Percentiles rank a stretch among this genome's conserved stretches.
Evolutionary conservation across 2,113 vertebrate species (phyloP).

Genomic region (Poicephalus meyeri): DNA sequence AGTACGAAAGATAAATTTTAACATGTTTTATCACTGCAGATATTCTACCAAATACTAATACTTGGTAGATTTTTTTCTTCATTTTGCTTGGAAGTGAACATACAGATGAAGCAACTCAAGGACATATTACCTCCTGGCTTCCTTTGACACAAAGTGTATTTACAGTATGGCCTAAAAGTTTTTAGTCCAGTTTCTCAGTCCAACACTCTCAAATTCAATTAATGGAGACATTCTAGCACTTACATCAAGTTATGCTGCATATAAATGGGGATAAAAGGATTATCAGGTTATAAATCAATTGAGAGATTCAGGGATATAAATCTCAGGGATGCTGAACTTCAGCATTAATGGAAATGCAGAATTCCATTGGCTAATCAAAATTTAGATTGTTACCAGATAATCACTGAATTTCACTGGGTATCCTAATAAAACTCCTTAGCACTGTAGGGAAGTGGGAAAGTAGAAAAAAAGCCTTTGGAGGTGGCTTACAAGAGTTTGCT

Average conservation of each 20-base stretch:
- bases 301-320: slow-evolving; percentile 80
- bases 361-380: slow-evolving; percentile 81
- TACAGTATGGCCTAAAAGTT: slow-evolving; percentile 71
- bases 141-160: slow-evolving; percentile 64
- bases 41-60: background rate
- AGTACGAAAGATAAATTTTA: background rate
- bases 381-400: slow-evolving; percentile 70
- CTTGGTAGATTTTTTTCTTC: background rate
- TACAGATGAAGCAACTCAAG: slow-evolving; percentile 41
- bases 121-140: slow-evolving; percentile 47
- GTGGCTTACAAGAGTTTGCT: background rate
- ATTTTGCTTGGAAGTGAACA: background rate
- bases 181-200: slow-evolving; percentile 68
- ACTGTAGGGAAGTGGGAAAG: background rate
- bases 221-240: slow-evolving; percentile 77
- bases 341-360: slow-evolving; percentile 77
- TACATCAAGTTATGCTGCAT: slow-evolving; percentile 80
- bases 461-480: background rate
- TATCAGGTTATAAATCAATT: slow-evolving; percentile 81
- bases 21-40: background rate
- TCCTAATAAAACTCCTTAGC: slow-evolving; percentile 13
- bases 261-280: slow-evolving; percentile 86
- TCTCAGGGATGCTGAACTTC: slow-evolving; percentile 73
- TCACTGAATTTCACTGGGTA: slow-evolving; percentile 37
- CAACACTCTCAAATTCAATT: slow-evolving; percentile 78